A percentile compares a stretch with the other conserved stretches of the same genome.
phyloP scores from a whole-genome alignment of 1,140 invertebrate genomes.

The Triops longicaudatus region DNA sequence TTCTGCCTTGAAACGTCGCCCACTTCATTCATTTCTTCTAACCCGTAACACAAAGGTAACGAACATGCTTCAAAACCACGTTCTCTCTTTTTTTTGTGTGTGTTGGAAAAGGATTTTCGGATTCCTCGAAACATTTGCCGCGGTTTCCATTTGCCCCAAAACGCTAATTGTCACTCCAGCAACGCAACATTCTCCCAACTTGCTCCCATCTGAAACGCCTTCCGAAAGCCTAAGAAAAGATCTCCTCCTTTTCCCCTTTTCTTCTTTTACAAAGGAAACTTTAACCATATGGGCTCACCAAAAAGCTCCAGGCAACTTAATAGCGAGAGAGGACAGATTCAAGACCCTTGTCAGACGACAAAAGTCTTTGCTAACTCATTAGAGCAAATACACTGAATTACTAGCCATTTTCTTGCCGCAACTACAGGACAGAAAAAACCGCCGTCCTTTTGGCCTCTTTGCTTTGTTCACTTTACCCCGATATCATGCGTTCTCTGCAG shows the following conservation, averaged over 20 bases:
- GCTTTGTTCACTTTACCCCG: not conserved
- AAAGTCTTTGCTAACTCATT: not conserved
- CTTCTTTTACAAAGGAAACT: not conserved
- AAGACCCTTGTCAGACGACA: not conserved
- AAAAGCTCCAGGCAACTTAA: not conserved
- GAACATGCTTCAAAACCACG: no score
- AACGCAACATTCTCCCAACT: no score
- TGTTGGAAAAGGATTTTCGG: no score
- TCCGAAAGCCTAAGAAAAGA: no score
- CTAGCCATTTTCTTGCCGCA: not conserved
- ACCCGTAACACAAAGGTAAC: no score
- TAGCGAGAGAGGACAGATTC: not conserved
- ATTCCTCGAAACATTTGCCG: no score
- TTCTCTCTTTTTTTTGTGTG: no score
- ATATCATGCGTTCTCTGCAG: not conserved
- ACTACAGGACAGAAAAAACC: not conserved
- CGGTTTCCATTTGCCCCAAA: no score
- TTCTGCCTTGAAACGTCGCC: no score
- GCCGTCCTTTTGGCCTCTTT: not conserved
- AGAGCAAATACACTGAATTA: not conserved
- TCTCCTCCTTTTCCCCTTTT: not conserved
- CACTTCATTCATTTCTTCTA: no score
- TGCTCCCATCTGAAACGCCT: no score
- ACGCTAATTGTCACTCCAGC: no score
- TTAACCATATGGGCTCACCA: not conserved